Evolutionary conservation across 2,888 invertebrate species (phyloP).

Genomic region (Coleophora deauratella): DNA sequence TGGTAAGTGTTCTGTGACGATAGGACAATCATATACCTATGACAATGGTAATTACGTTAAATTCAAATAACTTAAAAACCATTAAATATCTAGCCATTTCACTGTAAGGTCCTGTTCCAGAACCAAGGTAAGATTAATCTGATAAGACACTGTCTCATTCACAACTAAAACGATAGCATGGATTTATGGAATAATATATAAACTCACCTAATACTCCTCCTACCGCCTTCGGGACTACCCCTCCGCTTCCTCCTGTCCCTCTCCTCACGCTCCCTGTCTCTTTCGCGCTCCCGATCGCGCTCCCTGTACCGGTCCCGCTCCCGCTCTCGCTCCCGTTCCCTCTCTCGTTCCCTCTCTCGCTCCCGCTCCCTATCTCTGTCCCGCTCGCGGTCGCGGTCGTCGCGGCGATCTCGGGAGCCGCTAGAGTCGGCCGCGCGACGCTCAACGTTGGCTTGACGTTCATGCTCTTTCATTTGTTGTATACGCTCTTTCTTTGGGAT

Average conservation of each 20-base stretch:
- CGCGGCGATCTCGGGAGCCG: constrained; percentile 47
- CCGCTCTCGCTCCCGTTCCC: constrained; percentile 38
- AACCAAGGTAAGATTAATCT: too few relatives aligned
- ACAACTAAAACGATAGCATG: too few relatives aligned
- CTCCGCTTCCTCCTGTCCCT: constrained; percentile 58
- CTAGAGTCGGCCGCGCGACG: constrained; percentile 62
- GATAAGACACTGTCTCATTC: too few relatives aligned
- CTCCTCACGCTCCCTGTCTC: constrained; percentile 48
- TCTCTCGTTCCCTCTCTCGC: constrained; percentile 32
- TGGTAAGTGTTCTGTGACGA: too few relatives aligned
- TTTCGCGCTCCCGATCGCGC: constrained; percentile 29
- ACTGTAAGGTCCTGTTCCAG: too few relatives aligned
- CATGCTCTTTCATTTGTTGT: constrained; percentile 96
- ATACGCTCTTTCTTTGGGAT: constrained; percentile 96
- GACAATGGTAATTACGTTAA: too few relatives aligned
- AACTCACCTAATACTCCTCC: constrained; percentile 56
- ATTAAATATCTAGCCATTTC: too few relatives aligned
- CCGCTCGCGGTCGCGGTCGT: constrained; percentile 41
- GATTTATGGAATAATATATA: too few relatives aligned
- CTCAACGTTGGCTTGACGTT: constrained; percentile 87
- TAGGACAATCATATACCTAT: too few relatives aligned
- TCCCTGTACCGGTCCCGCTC: constrained; percentile 37
- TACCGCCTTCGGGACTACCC: constrained; percentile 55
- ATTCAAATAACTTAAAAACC: too few relatives aligned
- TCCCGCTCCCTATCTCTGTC: constrained; percentile 44